Percentiles rank a stretch among this genome's conserved stretches.
phyloP scores from a whole-genome alignment of 2,113 vertebrate species.

The Oceanodroma tethys region DNA sequence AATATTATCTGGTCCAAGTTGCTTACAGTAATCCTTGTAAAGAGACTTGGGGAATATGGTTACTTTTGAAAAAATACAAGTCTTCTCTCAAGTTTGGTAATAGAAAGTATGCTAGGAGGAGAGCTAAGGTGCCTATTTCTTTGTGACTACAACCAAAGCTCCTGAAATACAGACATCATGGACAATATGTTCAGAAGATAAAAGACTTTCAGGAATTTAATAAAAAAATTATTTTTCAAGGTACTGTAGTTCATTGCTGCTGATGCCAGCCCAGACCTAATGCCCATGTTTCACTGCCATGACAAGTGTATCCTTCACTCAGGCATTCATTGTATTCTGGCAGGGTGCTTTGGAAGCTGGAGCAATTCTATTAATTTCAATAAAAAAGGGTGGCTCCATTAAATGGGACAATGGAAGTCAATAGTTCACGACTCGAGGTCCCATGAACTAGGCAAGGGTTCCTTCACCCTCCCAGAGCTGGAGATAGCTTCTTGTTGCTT shows the following conservation, averaged over 20 bases:
- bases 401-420: not conserved
- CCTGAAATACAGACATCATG: not conserved
- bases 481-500: not conserved
- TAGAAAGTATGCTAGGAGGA: not conserved
- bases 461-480: not conserved
- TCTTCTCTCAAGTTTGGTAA: not conserved
- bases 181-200: not conserved
- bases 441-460: not conserved
- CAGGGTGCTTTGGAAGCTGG: not conserved
- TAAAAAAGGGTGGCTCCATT: not conserved
- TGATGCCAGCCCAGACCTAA: not conserved
- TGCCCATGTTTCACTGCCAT: not conserved
- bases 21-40: not conserved
- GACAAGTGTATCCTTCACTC: not conserved
- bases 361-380: not conserved
- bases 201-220: not conserved
- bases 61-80: not conserved
- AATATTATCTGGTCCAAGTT: not conserved
- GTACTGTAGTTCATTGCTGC: not conserved
- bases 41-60: not conserved
- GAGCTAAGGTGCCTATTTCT: not conserved
- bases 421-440: not conserved
- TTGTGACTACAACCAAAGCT: not conserved
- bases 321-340: not conserved
- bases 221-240: not conserved